Base-by-base conservation (phyloP, 2,113 vertebrate species). In the Etheostoma spectabile region DNA sequence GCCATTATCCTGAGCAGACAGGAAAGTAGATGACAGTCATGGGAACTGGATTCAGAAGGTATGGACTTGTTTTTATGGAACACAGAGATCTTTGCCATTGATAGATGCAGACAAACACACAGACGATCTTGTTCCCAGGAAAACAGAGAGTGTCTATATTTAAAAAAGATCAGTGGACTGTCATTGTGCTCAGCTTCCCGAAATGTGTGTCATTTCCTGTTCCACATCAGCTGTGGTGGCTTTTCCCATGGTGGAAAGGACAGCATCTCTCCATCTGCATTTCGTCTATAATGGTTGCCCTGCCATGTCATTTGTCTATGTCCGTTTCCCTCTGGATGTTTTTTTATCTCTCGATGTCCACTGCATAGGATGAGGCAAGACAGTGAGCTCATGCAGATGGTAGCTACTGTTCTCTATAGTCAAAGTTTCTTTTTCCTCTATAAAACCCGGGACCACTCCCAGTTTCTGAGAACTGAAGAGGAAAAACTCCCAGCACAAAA, bases 111-210 rank as follows among this genome's bases (percentile, higher is more conserved):
- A 52, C 48, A 84, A 86, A 81, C 48, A 87, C 84, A 88, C 77
- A 84, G 62, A 71, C 30, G 12, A 86, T 86, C 71, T 87, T 83
- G 91, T 93, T 93, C 84, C 88, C 84, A 93, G 73, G 88, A 85
- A 84, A 89, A 87, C 80, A 88, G 84, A 74, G 46, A 33, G 55
- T 4, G 65, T 82, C 81, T 77, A 78, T 74, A 91, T 80, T 61
- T 88, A 88, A 92, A 91, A 86, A 89, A 89, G 80, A 93, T 92
- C 82, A 89, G 87, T 80, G 83, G 90, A 70, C 76, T 59, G 75
- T 88, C 91, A 93, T 94, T 93, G 93, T 94, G 89, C 88, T 84
- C 70, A 15, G 75, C 89, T 91, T 94, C 92, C 93, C 90, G 63
- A 80, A 84, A 83, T n/a, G 45, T 74, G 63, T 87, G 90, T 89